Evolutionary conservation across 2,888 invertebrate species (phyloP), one percentile per base, ranked within the genome.

Genomic region (Hyposoter didymator): DNA sequence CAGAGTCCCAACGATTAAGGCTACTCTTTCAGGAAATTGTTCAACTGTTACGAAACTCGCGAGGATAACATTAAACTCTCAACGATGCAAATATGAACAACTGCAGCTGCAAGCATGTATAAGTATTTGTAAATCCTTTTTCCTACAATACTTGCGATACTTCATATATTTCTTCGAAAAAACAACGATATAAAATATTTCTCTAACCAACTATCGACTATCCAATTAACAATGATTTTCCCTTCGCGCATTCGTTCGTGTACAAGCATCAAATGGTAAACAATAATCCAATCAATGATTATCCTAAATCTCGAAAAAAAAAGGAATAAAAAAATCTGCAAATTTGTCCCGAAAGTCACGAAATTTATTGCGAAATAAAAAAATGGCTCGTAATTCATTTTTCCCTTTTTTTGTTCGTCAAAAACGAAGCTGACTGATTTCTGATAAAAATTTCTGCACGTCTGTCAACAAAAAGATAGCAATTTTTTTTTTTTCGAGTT

Each of bases 141-240:
- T 73, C 52, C 17, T 32, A 39, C 39, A 49, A 49, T 52, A 64
- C 72, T n/a, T n/a, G 67, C 73, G 59, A 78, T 32, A 69, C 79
- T 72, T 85, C 84, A 69, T 75, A 85, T 75, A 82, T 82, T 75
- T 85, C 85, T 72, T 85, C 82, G 45, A 84, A 85, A 83, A 84
- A 82, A 85, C 78, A 85, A 85, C 82, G 75, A 79, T 85, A 85
- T 76, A 85, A 85, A 85, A 85, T 85, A 85, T 82, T 70, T 85
- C 82, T 82, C 85, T 85, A 85, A 62, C 64, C 55, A 70, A 75
- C 82, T 85, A 82, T 79, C 49, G 69, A 14, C 78, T 82, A 79
- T 76, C 66, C 70, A 82, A 85, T 79, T 70, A 82, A 82, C 85
- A 85, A 85, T 82, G 64, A 72, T 43, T 47, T 72, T 55, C 64